Base-by-base conservation (phyloP, 2,113 vertebrate species). In the Oncorhynchus nerka region DNA sequence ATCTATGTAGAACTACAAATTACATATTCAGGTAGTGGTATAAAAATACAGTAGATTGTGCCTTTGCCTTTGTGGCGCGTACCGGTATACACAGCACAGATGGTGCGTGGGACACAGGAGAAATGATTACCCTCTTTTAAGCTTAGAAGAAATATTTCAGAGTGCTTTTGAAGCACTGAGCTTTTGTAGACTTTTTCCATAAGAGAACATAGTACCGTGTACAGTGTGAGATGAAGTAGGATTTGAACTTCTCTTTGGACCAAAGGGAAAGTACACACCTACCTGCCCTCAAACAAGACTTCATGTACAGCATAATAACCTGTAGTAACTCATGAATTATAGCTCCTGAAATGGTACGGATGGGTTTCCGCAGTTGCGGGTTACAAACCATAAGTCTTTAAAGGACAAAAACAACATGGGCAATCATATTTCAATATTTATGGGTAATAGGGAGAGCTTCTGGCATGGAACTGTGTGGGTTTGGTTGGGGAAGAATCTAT, bases 1-100 rank as follows among this genome's bases (percentile, higher is more conserved):
- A 76, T 75, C 85, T 87, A 82, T 85, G 77, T 81, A 81, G 74
- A 79, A 73, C 80, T 79, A 68, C 51, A 77, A 86, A 87, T 85
- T 55, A 81, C 75, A 78, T 26, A 66, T 84, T 78, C 51, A 79
- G 81, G 75, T 74, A 59, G 65, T 39, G 70, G 84, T 78, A 68
- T 71, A 61, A 77, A 81, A 82, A 77, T 32, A 57, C 48, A 77
- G 39, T 45, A 45, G 9, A 45, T 61, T 16, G 68, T 34, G 68
- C 39, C 39, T n/a, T 22, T 26, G n/a, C 20, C 68, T 68, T 75
- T 64, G 8, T 32, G 64, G 57, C 11, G 28, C 68, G 30, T 15
- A 57, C 24, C 8, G 9, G 32, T 12, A 19, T 3, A 20, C 9
- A 57, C n/a, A 19, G 15, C 67, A 67, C 24, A 59, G 3, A 68